These are phyloP conservation scores for Masnerella sp. DNA, from an alignment of 2,888 invertebrate species.

Conservation along the genomic window DNA sequence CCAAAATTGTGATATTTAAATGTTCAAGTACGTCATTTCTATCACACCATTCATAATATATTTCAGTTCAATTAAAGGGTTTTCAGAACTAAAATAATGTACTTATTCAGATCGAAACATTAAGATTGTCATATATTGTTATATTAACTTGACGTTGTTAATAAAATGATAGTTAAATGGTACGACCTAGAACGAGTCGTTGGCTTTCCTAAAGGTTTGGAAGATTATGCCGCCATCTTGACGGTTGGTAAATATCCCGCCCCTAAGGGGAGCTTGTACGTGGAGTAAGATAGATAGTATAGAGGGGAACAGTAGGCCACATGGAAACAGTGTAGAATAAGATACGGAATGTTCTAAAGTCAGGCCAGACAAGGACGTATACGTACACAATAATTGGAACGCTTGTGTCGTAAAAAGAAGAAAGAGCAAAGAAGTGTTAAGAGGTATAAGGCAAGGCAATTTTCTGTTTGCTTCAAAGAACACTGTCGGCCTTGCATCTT, in stretches of 20 bases:
- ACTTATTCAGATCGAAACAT: no score
- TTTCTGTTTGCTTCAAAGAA: slow-evolving; percentile 74
- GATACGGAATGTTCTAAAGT: slow-evolving; percentile 35
- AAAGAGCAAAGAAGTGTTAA: slow-evolving; percentile 63
- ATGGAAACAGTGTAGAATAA: slow-evolving; percentile 53
- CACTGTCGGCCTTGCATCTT: slow-evolving; percentile 77
- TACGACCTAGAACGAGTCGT: slow-evolving; percentile 67
- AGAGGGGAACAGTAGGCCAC: slow-evolving; percentile 50
- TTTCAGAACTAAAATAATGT: no score
- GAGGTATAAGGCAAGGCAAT: slow-evolving; percentile 62
- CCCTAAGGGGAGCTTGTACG: slow-evolving; percentile 67
- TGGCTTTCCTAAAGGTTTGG: slow-evolving; percentile 69
- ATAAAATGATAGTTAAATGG: no score
- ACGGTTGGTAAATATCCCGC: slow-evolving; percentile 77
- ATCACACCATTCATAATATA: no score
- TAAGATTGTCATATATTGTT: no score
- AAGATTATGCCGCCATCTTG: slow-evolving; percentile 77
- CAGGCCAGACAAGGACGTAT: slow-evolving; percentile 52
- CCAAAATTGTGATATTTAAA: no score
- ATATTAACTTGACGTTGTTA: no score
- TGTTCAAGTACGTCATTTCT: no score
- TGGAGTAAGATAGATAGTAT: slow-evolving; percentile 62
- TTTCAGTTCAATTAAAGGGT: no score
- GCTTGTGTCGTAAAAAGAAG: slow-evolving; percentile 56
- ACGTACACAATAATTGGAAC: slow-evolving; percentile 53